Base-by-base conservation (phyloP, 2,797 vertebrate species). In the Stomatorhinus walkeri region DNA sequence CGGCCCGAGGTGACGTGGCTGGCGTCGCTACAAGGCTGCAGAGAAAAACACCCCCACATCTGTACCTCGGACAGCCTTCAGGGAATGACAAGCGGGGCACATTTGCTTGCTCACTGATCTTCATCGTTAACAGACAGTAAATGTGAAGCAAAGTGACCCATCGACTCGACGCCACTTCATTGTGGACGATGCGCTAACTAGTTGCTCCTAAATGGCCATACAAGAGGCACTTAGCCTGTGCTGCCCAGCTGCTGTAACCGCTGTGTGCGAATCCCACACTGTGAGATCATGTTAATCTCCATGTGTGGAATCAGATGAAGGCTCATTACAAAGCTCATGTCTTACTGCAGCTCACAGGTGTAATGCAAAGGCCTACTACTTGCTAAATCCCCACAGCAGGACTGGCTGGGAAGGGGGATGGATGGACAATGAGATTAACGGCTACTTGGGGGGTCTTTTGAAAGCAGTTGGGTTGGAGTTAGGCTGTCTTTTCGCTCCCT, bases 151-250 rank as follows among this genome's bases (percentile, higher is more conserved):
- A 84, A 24, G 10, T 5, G 40, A 24, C 36, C 46, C 36, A 79
- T 19, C 36, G 36, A 40, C 43, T 84, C 19, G 4, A 86, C 2
- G 28, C 49, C 49, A 16, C 24, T 19, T 86, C 51, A 49, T 3
- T 19, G 24, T 0, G 12, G 24, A 36, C 49, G 36, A 56, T n/a
- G 8, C 19, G 28, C 52, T 22, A 40, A 48, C 52, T 81, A n/a
- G 88, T 12, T 32, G 22, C 40, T 28, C 52, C 12, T 61, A 24
- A 43, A n/a, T 4, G 32, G 19, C 1, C 1, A 9, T 36, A 3
- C 5, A 61, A 93, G 91, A 90, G 90, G 91, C 88, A 49, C 90
- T 91, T 87, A 87, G 92, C 93, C 93, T 93, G 91, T 92, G 92
- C 90, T 88, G 90, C 83, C 1, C 88, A 36, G 49, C 14, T 12